A percentile compares a stretch with the other conserved stretches of the same genome.
These are phyloP conservation scores for Henricia sp. DNA, from an alignment of 53 echinoderm and acorn worm genomes.

Conservation along the genomic window DNA sequence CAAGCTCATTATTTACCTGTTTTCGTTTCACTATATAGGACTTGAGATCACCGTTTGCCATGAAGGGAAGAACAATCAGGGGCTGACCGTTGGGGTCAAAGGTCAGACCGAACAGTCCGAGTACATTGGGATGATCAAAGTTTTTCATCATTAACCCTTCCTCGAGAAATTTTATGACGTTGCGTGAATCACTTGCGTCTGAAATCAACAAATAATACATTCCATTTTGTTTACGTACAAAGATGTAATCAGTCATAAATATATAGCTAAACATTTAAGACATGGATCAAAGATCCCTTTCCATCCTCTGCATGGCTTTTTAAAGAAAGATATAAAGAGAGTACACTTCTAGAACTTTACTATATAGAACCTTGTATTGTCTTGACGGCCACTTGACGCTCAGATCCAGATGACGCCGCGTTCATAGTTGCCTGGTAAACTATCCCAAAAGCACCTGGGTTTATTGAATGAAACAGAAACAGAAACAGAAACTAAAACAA, in stretches of 20 bases:
- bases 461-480: too few species aligned
- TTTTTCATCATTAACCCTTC: slow-evolving; percentile 60
- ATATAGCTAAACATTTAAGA: background rate
- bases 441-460: slow-evolving; percentile 51
- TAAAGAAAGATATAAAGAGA: background rate
- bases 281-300: background rate
- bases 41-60: slow-evolving; percentile 47
- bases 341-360: background rate
- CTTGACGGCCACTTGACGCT: slow-evolving; percentile 44
- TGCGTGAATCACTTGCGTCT: slow-evolving; percentile 29
- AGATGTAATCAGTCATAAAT: too few species aligned
- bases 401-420: too few species aligned
- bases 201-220: background rate
- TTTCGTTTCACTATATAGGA: slow-evolving; percentile 17
- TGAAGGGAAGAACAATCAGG: slow-evolving; percentile 40
- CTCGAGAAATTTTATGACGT: slow-evolving; percentile 30
- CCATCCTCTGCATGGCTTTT: too few species aligned
- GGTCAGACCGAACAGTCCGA: slow-evolving; percentile 37
- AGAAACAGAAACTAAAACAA: too few species aligned
- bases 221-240: background rate
- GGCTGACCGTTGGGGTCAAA: slow-evolving; percentile 44
- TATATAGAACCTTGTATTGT: slow-evolving; percentile 37
- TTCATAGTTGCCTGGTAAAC: slow-evolving; percentile 46
- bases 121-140: slow-evolving; percentile 43
- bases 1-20: background rate